phyloP scores from a whole-genome alignment of 1,140 invertebrate genomes.

The Melitaea cinxia region DNA sequence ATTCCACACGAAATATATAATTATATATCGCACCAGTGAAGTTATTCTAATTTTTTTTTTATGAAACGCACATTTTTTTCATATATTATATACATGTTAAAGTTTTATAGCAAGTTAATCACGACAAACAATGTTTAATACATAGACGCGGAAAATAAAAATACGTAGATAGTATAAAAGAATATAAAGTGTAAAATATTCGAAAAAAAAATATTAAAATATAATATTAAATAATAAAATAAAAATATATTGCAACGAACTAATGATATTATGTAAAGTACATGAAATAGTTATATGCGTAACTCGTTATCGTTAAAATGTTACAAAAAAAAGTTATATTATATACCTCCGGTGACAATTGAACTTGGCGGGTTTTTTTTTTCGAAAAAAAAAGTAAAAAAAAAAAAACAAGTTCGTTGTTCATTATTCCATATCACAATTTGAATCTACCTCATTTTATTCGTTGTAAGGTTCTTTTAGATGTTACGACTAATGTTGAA shows the following conservation, averaged over 20 bases:
- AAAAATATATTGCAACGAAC: slow-evolving; percentile 73
- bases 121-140: slow-evolving; percentile 46
- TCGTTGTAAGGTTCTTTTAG: slow-evolving; percentile 75
- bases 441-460: slow-evolving; percentile 77
- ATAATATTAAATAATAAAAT: slow-evolving; percentile 47
- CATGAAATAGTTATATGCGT: slow-evolving; percentile 52
- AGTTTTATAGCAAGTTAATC: slow-evolving; percentile 44
- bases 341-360: slow-evolving; percentile 18
- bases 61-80: slow-evolving; percentile 51
- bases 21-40: slow-evolving; percentile 20
- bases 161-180: slow-evolving; percentile 65
- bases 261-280: slow-evolving; percentile 57
- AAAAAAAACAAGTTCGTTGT: slow-evolving; percentile 47
- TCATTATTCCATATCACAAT: slow-evolving; percentile 76
- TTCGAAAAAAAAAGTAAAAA: slow-evolving; percentile 12
- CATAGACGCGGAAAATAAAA: slow-evolving; percentile 43
- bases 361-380: slow-evolving; percentile 21
- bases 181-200: slow-evolving; percentile 38
- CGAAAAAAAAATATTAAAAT: too few relatives aligned
- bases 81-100: slow-evolving; percentile 51
- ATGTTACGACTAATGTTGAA: slow-evolving; percentile 58
- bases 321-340: slow-evolving; percentile 25
- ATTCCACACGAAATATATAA: slow-evolving; percentile 28
- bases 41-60: slow-evolving; percentile 20
- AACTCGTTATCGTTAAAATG: slow-evolving; percentile 49